Conservation (phyloP, 2,888 invertebrate genomes). For the Darwinula stevensoni region DNA sequence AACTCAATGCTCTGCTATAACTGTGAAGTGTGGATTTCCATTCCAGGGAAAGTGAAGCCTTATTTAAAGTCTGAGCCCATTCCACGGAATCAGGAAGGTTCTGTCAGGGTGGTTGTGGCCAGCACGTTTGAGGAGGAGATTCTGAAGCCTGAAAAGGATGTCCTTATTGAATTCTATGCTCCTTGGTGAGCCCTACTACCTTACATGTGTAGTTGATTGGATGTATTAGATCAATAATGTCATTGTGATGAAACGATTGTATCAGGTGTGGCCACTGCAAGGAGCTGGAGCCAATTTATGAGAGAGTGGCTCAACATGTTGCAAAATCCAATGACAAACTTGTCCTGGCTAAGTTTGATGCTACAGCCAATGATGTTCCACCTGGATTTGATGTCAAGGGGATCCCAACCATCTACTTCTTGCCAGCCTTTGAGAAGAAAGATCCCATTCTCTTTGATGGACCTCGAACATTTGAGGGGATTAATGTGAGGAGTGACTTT, state of each 20-base stretch:
- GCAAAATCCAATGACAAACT: constrained; percentile 11
- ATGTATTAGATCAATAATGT: too few species aligned
- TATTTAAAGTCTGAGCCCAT: constrained; percentile 21
- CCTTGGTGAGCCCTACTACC: constrained; percentile 23
- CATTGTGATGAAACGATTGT: constrained; percentile 8
- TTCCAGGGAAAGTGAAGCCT: constrained; percentile 18
- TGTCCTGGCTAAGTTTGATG: constrained; percentile 15
- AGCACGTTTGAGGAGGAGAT: constrained; percentile 22
- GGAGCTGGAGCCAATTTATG: constrained; percentile 20
- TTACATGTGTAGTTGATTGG: too few species aligned
- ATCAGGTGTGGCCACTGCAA: constrained; percentile 27
- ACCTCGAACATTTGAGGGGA: constrained; percentile 13
- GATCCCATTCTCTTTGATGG: constrained; percentile 16
- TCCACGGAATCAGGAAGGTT: constrained; percentile 21
- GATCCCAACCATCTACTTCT: constrained; percentile 17
- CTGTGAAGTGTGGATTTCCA: constrained; percentile 6
- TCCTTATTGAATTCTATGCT: constrained; percentile 24
- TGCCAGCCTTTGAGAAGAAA: constrained; percentile 15
- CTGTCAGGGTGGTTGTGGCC: constrained; percentile 22
- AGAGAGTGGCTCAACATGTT: constrained; percentile 14
- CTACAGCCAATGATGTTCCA: constrained; percentile 15
- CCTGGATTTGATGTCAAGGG: constrained; percentile 13
- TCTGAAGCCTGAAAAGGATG: constrained; percentile 20
- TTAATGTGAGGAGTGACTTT: constrained; percentile 14
- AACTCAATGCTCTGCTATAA: too few species aligned